Conservation (phyloP, 2,888 invertebrate genomes). For the Protonemura montana region DNA sequence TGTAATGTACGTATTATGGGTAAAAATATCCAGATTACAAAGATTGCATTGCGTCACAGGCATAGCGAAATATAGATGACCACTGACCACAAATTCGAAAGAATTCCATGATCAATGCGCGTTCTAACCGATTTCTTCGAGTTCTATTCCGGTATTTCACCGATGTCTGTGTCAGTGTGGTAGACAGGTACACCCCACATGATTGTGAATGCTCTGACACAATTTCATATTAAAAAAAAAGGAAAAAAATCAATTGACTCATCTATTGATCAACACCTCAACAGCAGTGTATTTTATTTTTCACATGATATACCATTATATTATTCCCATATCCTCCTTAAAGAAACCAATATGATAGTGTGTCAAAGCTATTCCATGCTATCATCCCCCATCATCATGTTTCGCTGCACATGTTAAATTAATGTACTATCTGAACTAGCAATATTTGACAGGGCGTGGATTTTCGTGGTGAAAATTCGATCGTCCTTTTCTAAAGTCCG, state of each 20-base stretch:
- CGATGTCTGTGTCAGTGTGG: no score
- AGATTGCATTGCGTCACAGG: no score
- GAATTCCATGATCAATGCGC: no score
- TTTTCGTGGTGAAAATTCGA: neutral
- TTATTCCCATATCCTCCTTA: neutral
- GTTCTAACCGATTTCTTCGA: no score
- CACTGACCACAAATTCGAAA: no score
- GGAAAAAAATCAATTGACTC: neutral
- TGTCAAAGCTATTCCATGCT: neutral
- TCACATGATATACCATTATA: neutral
- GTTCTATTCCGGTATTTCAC: no score
- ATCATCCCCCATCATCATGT: neutral
- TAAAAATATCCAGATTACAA: no score
- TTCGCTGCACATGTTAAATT: neutral
- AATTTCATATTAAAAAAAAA: neutral
- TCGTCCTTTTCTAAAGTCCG: neutral
- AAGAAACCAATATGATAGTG: conserved; percentile 2
- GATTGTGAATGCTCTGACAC: neutral
- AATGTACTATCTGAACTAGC: neutral
- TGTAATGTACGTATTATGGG: no score
- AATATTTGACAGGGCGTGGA: neutral
- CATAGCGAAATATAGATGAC: no score
- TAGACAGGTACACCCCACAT: no score
- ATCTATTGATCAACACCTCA: neutral
- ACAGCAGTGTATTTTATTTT: neutral